Conservation (phyloP, 2,888 invertebrate species). For the Nomada fucata region DNA sequence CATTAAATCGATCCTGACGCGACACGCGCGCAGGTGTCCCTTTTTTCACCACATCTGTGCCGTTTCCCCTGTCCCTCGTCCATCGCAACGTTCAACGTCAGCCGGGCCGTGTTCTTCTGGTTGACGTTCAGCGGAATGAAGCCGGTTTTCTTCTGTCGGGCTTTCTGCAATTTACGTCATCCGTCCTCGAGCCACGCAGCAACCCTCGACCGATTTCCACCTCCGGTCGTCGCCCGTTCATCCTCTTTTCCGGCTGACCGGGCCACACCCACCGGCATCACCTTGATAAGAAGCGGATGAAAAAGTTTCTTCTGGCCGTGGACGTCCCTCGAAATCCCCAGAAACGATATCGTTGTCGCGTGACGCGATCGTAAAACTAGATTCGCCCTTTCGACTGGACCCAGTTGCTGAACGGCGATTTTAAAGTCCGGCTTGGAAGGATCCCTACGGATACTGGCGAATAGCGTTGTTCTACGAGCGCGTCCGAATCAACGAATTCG, state of each 20-base stretch:
- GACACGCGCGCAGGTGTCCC: conserved; percentile 40
- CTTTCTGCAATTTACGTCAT: conserved; percentile 74
- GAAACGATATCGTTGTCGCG: conserved; percentile 27
- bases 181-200: conserved; percentile 50
- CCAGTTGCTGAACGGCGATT: neutral
- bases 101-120: neutral
- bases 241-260: conserved; percentile 36
- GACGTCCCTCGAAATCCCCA: conserved; percentile 46
- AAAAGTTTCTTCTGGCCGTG: conserved; percentile 57
- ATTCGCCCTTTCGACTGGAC: conserved; percentile 16
- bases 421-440: conserved; percentile 3
- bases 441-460: neutral
- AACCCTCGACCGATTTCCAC: conserved; percentile 21
- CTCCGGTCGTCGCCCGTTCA: conserved; percentile 23
- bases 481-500: neutral
- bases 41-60: conserved; percentile 14
- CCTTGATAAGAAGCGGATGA: conserved; percentile 49
- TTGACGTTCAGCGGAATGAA: conserved; percentile 38
- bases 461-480: conserved; percentile 12
- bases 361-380: conserved; percentile 55
- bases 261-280: conserved; percentile 14
- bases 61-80: conserved; percentile 12
- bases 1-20: conserved; percentile 74
- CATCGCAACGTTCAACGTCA: neutral
- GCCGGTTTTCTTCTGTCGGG: conserved; percentile 52